A percentile compares a stretch with the other conserved stretches of the same genome.
phyloP scores from a whole-genome alignment of 2,888 invertebrate species.

The Acleris sparsana region DNA sequence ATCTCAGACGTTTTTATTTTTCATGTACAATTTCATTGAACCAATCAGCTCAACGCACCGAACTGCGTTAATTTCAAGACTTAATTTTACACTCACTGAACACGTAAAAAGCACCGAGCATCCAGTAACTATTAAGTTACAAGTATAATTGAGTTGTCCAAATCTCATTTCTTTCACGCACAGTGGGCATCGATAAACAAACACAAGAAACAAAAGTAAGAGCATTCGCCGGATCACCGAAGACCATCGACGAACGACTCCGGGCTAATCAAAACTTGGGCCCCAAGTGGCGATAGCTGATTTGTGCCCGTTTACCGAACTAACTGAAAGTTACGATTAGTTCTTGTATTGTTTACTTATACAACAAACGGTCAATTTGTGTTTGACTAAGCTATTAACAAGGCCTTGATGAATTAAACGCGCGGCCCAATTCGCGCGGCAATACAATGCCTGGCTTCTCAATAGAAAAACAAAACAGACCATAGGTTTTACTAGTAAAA shows the following conservation, averaged over 20 bases:
- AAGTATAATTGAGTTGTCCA: conserved; percentile 53
- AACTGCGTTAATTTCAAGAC: background rate
- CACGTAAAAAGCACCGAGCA: conserved; percentile 14
- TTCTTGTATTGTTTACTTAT: conserved; percentile 52
- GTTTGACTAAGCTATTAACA: conserved; percentile 30
- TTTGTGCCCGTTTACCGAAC: conserved; percentile 45
- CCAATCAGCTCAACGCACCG: background rate
- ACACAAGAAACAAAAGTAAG: conserved; percentile 45
- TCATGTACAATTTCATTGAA: background rate
- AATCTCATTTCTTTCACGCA: conserved; percentile 53
- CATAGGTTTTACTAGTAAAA: conserved; percentile 15
- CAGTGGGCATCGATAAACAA: conserved; percentile 53
- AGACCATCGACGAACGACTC: conserved; percentile 40
- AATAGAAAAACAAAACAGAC: background rate
- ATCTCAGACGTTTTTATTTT: too few species aligned
- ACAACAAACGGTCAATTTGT: conserved; percentile 36
- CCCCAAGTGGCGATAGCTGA: conserved; percentile 48
- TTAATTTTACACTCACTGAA: background rate
- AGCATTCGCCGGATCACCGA: conserved; percentile 46
- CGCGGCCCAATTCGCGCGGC: background rate
- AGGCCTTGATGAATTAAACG: conserved; percentile 22
- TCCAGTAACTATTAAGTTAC: conserved; percentile 45
- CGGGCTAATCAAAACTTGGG: conserved; percentile 58
- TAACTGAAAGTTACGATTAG: conserved; percentile 64
- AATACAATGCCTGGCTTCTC: background rate